Evolutionary conservation across 1,140 invertebrate genomes (phyloP), one percentile per base, ranked within the genome.

Genomic region (Phocides pigmalion): DNA sequence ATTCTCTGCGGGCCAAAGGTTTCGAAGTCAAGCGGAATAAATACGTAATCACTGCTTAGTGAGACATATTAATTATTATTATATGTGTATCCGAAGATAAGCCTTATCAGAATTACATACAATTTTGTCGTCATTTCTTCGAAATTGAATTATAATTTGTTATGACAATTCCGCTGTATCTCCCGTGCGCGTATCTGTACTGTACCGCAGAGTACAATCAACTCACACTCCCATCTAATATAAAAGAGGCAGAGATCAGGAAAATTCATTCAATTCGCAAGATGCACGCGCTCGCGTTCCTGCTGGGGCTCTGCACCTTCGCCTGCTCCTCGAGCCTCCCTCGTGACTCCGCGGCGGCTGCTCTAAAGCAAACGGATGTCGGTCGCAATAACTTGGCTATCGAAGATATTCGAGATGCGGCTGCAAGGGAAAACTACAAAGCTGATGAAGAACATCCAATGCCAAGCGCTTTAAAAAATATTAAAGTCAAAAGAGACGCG

Each of bases 181-280:
- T 41, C 19, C 41, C 41, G 42, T 42, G 5, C 14, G 19, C 14
- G 3, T 44, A 44, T 28, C 41, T 58, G 15, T 58, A 58, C 22
- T 58, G 54, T 58, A 58, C 19, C 41, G 41, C 22, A 6, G 39
- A 44, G 54, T 22, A 46, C 54, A 58, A 46, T 58, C 39, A 58
- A 58, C 54, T 58, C 35, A 39, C 35, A 39, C 35, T 39, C 4
- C n/a, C 54, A 12, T 15, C 11, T 42, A 41, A 28, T 28, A 58
- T 58, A 58, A 58, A 15, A 17, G 54, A 17, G 41, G 15, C 12
- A 16, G 14, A n/a, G 39, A 44, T 15, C 54, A 58, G 41, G 41
- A 58, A 44, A 58, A 58, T 39, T 28, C n/a, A n/a, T 42, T 12
- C 2, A 8, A 14, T 1, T n/a, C 6, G 28, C 41, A 39, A 28